A percentile compares a stretch with the other conserved stretches of the same genome.
Evolutionary conservation across 2,888 invertebrate genomes (phyloP).

Genomic region (Blastobasis lacticolella): DNA sequence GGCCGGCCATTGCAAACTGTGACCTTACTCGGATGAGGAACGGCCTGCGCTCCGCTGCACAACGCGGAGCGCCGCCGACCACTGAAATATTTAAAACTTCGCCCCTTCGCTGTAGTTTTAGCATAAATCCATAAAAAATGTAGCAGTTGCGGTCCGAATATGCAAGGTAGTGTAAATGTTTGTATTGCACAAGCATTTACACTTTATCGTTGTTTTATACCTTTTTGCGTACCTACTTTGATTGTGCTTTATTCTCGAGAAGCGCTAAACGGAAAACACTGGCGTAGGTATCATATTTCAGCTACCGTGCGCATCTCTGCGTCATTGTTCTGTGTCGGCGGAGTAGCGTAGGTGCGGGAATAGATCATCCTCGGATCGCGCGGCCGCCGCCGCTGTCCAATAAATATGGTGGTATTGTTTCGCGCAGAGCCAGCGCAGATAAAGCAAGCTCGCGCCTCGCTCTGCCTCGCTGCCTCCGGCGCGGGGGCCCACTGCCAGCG

Average conservation of each 20-base stretch:
- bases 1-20: conserved; percentile 50
- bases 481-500: conserved; percentile 28
- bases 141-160: neutral
- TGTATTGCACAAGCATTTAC: too few species aligned
- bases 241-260: neutral
- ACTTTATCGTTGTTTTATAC: too few species aligned
- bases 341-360: conserved; percentile 42
- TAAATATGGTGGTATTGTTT: conserved; percentile 67
- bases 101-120: conserved; percentile 15
- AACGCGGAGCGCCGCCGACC: conserved; percentile 25
- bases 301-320: conserved; percentile 13
- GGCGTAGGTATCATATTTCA: conserved; percentile 10
- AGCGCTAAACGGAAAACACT: neutral
- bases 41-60: conserved; percentile 34
- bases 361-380: conserved; percentile 66
- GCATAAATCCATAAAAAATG: conserved; percentile 6
- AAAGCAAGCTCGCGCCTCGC: conserved; percentile 72
- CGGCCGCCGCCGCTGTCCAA: conserved; percentile 59
- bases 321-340: conserved; percentile 22
- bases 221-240: too few species aligned
- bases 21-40: conserved; percentile 53
- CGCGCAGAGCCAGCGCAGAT: conserved; percentile 70
- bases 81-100: conserved; percentile 28
- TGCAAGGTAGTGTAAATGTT: too few species aligned
- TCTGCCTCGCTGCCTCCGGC: conserved; percentile 51